phyloP scores from a whole-genome alignment of 2,888 invertebrate genomes.

The Thumatha senex region DNA sequence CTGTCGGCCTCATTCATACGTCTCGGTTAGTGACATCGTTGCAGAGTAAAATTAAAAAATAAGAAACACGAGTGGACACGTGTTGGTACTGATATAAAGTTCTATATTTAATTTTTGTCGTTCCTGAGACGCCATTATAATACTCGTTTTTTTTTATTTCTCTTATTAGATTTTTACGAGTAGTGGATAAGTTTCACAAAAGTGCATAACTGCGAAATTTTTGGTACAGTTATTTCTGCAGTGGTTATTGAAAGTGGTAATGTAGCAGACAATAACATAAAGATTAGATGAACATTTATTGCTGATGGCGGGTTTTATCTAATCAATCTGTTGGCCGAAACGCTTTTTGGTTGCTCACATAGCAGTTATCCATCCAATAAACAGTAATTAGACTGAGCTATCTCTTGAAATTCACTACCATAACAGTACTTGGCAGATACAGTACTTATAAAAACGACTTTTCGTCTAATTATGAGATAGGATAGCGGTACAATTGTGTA shows the following conservation, averaged over 20 bases:
- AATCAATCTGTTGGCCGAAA: conserved; percentile 24
- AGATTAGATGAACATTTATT: conserved; percentile 41
- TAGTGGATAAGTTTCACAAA: conserved; percentile 10
- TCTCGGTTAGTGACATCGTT: conserved; percentile 67
- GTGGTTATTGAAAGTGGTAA: conserved; percentile 17
- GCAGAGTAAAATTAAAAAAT: conserved; percentile 63
- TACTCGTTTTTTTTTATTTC: conserved; percentile 44
- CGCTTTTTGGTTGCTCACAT: conserved; percentile 16
- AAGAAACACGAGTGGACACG: conserved; percentile 46
- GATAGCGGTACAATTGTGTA: conserved; percentile 3
- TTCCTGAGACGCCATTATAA: conserved; percentile 54
- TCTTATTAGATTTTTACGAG: conserved; percentile 33
- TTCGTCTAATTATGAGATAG: conserved; percentile 4
- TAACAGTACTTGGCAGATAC: conserved; percentile 6
- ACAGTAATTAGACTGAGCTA: conserved; percentile 2
- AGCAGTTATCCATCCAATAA: conserved; percentile 17
- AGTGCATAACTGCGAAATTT: conserved; percentile 18
- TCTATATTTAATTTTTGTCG: conserved; percentile 75
- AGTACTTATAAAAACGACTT: not conserved
- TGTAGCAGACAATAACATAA: conserved; percentile 18
- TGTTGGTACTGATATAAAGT: conserved; percentile 71
- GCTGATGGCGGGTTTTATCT: conserved; percentile 45
- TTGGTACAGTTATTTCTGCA: conserved; percentile 18
- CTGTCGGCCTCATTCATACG: conserved; percentile 66
- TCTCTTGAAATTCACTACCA: conserved; percentile 7